Conservation (phyloP, 2,797 vertebrate species). For the Alectoris magna region DNA sequence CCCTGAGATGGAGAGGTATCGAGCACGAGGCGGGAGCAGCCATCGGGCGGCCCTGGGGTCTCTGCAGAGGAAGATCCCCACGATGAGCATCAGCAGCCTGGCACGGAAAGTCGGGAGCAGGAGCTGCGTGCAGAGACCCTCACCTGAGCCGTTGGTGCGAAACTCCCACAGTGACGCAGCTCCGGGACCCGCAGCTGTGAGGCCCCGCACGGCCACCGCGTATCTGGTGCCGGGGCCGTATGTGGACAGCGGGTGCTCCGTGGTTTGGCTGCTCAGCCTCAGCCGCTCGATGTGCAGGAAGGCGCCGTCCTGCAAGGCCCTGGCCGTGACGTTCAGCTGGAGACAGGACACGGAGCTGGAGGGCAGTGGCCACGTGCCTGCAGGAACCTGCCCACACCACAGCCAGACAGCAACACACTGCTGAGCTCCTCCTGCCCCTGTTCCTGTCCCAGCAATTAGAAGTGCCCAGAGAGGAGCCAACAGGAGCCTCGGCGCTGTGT, state of each 20-base stretch:
- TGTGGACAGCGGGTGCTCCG: not conserved
- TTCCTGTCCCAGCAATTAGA: no score
- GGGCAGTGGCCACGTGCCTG: not conserved
- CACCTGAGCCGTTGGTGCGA: not conserved
- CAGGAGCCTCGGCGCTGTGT: no score
- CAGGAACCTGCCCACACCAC: not conserved
- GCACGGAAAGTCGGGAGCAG: not conserved
- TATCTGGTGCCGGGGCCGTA: not conserved
- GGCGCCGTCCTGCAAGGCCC: accelerated
- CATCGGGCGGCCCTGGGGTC: accelerated
- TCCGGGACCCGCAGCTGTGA: not conserved
- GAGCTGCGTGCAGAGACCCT: accelerated
- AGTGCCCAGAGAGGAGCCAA: no score
- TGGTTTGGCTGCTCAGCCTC: not conserved
- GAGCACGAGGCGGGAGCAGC: not conserved
- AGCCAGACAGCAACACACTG: no score
- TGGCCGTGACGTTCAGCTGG: constrained; percentile 16
- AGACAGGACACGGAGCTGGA: not conserved
- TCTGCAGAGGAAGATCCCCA: not conserved
- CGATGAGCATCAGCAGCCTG: accelerated
- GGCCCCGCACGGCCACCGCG: not conserved
- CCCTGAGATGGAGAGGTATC: not conserved
- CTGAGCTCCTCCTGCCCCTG: no score
- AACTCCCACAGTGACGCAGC: not conserved
- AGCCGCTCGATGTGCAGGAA: constrained; percentile 3